Base-by-base conservation (phyloP, 2,113 vertebrate species). In the Microcebus tavaratra region DNA sequence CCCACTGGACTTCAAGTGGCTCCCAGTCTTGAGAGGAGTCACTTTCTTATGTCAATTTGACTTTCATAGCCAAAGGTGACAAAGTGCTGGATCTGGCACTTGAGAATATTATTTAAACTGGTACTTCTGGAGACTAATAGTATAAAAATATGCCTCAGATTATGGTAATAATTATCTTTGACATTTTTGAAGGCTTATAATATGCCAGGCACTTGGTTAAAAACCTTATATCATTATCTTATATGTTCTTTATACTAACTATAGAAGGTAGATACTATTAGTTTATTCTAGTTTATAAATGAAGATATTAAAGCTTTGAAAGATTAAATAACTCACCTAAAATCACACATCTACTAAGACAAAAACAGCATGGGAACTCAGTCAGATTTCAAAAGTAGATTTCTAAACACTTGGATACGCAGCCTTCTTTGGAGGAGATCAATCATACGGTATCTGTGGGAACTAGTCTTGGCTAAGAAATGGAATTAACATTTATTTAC, bases 221-320 rank as follows among this genome's bases (percentile, higher is more conserved):
- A 83, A 15, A 59, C 10, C 78, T 68, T 31, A 36, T 57, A 55
- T 18, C 23, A 10, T 31, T 76, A 48, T 63, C 39, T 81, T 84
- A 59, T 45, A 88, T 86, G 23, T 34, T 50, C 72, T 90, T 68
- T 36, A 83, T 23, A 17, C 57, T 70, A 48, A 63, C 31, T 45
- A 15, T 53, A 68, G 29, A 11, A 65, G 39, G 23, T 76, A 61
- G 31, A 72, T 61, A 31, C 3, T 72, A 27, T 45, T 76, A 57
- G n/a, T 95, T 85, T 72, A 72, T 65, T 88, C 31, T 27, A 93
- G 21, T 72, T 89, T 93, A 17, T 86, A 83, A 88, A 79, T 59
- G 27, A 80, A 97, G 68, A n/a, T 27, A n/a, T 34, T 59, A 42
- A 90, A 61, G 5, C 10, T 27, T 45, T 50, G 17, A 76, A n/a